Evolutionary conservation across 2,113 vertebrate species (phyloP).

Genomic region (Mus musculus): GRCm39 chr15:32083501-32084000

Average conservation of each 20-base stretch:
- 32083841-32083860: background rate
- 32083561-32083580: slow-evolving; percentile 32
- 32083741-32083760: background rate
- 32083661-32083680: background rate
- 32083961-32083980: background rate
- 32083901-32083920: background rate
- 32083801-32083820: no score
- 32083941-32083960: background rate
- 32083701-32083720: accelerated
- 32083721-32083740: accelerated
- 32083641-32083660: background rate
- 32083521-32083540: background rate
- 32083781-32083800: no score
- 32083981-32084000: background rate
- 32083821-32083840: background rate
- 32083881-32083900: background rate
- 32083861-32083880: no score
- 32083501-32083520: accelerated
- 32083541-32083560: background rate
- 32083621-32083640: background rate
- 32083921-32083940: background rate
- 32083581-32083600: background rate
- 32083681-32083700: background rate
- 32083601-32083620: background rate
- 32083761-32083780: background rate